These are phyloP conservation scores for Drosophila subpulchrella DNA, from an alignment of 1,140 invertebrate species.

Conservation along the genomic window DNA sequence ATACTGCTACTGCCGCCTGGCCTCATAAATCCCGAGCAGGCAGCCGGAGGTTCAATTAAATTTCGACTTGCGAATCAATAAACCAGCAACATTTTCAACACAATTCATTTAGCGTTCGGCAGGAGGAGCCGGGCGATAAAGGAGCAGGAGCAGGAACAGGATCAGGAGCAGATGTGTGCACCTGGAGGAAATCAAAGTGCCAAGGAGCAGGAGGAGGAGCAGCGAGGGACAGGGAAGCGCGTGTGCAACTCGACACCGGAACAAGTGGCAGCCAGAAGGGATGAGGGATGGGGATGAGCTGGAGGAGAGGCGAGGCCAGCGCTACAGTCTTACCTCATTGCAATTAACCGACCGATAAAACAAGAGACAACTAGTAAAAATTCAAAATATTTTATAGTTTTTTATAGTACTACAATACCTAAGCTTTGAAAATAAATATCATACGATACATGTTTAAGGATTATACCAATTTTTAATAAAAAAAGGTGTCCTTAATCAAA, in stretches of 20 bases:
- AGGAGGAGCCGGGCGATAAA: constrained; percentile 8
- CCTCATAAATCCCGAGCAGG: constrained; percentile 56
- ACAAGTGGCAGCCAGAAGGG: constrained; percentile 65
- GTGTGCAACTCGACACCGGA: constrained; percentile 80
- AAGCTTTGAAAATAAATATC: too few species aligned
- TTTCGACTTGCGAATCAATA: constrained; percentile 81
- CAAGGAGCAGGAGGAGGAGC: constrained; percentile 3
- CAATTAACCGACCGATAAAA: too few species aligned
- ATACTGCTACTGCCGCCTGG: constrained; percentile 15
- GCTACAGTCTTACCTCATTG: constrained; percentile 6
- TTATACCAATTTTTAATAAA: too few species aligned
- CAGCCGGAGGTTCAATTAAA: constrained; percentile 71
- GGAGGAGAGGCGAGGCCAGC: background rate
- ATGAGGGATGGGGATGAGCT: background rate
- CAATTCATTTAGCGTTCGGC: constrained; percentile 62
- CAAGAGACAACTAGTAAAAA: too few species aligned
- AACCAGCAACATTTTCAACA: constrained; percentile 76
- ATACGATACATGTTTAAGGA: too few species aligned
- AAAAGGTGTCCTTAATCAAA: too few species aligned
- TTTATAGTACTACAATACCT: too few species aligned
- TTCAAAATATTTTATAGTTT: too few species aligned
- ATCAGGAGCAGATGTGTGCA: constrained; percentile 53
- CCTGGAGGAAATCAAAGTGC: constrained; percentile 44
- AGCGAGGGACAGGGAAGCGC: constrained; percentile 19
- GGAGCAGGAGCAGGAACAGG: background rate